Percentiles rank a stretch among this genome's conserved stretches.
phyloP scores from a whole-genome alignment of 92 coral and sea anemone genomes.

The Metridium senile region DNA sequence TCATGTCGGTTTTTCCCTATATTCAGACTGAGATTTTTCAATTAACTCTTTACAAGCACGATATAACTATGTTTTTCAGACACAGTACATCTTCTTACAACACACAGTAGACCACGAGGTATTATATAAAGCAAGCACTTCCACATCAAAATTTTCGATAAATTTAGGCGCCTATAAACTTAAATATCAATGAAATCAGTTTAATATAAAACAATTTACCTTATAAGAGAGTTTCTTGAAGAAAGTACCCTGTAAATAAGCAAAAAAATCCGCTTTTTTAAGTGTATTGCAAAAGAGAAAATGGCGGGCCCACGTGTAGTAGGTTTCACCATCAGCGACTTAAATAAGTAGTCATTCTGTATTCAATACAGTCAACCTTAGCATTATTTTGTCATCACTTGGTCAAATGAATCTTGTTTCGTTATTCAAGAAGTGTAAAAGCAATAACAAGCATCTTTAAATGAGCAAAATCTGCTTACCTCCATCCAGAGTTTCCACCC shows the following conservation, averaged over 20 bases:
- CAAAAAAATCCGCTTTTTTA: background rate
- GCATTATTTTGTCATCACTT: conserved; percentile 31
- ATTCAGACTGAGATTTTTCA: too few relatives aligned
- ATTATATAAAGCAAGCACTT: background rate
- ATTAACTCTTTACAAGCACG: too few relatives aligned
- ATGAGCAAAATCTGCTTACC: background rate
- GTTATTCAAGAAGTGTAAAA: background rate
- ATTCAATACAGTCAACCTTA: conserved; percentile 48
- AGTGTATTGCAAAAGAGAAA: background rate
- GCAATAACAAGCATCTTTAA: background rate
- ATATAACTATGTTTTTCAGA: too few relatives aligned
- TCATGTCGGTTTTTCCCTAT: too few relatives aligned
- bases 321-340: conserved; percentile 46
- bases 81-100: too few relatives aligned
- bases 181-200: background rate
- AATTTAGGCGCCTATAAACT: background rate
- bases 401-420: background rate
- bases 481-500: background rate
- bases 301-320: background rate
- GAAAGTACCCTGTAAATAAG: background rate
- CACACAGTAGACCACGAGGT: background rate
- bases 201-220: background rate
- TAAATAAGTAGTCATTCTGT: conserved; percentile 57
- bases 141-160: background rate
- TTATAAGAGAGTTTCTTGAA: background rate